These are phyloP conservation scores for Tenualosa thibaudeaui DNA, from an alignment of 2,797 vertebrate genomes.

Conservation along the genomic window DNA sequence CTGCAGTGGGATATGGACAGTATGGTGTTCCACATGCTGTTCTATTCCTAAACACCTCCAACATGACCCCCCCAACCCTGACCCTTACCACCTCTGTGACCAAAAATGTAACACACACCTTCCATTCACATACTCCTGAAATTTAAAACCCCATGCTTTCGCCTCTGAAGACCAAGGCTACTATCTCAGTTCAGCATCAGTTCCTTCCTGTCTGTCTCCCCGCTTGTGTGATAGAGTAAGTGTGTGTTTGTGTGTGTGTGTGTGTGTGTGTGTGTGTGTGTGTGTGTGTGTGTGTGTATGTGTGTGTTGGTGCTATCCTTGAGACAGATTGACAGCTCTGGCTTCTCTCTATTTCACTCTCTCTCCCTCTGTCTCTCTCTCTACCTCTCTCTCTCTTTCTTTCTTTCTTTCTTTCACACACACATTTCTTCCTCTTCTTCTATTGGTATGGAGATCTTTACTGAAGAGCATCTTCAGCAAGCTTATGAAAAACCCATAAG, in stretches of 20 bases:
- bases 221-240: slow-evolving; percentile 53
- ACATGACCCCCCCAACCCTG: not conserved
- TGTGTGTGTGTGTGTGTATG: slow-evolving; percentile 16
- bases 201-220: not conserved
- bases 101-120: not conserved
- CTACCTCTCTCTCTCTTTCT: not conserved
- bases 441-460: not conserved
- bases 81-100: not conserved
- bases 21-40: not conserved
- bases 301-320: not conserved
- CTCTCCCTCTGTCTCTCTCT: no score
- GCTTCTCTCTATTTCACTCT: no score
- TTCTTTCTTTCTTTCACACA: no score
- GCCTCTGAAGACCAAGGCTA: not conserved
- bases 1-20: not conserved
- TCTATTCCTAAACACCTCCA: not conserved
- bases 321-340: not conserved
- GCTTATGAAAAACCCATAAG: not conserved
- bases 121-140: not conserved
- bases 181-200: slow-evolving; percentile 25
- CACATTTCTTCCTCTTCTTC: no score
- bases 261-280: slow-evolving; percentile 23
- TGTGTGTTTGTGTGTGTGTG: slow-evolving; percentile 34
- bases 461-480: not conserved
- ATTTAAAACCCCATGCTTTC: not conserved